Base-by-base conservation (phyloP, 2,797 vertebrate genomes). In the Sebastes trivittatus region DNA sequence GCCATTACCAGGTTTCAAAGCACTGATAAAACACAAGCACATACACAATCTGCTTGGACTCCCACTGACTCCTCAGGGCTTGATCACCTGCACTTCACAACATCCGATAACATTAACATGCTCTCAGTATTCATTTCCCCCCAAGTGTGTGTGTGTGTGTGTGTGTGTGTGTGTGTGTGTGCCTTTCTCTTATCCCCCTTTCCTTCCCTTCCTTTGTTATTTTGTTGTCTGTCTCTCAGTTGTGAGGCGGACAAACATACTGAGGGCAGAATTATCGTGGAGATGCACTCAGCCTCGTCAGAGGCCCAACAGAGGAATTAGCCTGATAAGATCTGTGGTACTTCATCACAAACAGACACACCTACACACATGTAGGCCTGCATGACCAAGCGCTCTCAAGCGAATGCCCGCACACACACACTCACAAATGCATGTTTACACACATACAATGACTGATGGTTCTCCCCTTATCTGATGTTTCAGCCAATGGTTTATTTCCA, bases 381-480 rank as follows among this genome's bases (percentile, higher is more conserved):
- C 52, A 55, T 82, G 69, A 64, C 77, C 67, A 81, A 54, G 60
- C 67, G 36, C 20, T 20, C 16, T 13, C 30, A 30, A 66, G 60
- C 71, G 66, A 79, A 72, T 42, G 58, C 60, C 67, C 61, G 63
- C 72, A 64, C 74, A 20, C 67, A 20, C 61, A 64, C 68, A 61
- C 67, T 18, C 63, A 83, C 70, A 85, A 49, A 75, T 76, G 71
- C 55, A 81, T 87, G 77, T 88, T 86, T 87, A 88, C 83, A 77
- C 87, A 88, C 88, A 86, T 83, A 83, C 89, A 92, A 86, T 91
- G 88, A 92, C 78, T 90, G 92, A 95, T 92, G 93, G 89, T 92
- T 91, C 84, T 78, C 82, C 34, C n/a, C 64, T 92, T 94, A 95
- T 94, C 93, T 93, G 92, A 91, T 92, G 80, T 84, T 91, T 87